Evolutionary conservation across 1,140 invertebrate species (phyloP), one percentile per base, ranked within the genome.

Genomic region (Mactra quadrangularis): DNA sequence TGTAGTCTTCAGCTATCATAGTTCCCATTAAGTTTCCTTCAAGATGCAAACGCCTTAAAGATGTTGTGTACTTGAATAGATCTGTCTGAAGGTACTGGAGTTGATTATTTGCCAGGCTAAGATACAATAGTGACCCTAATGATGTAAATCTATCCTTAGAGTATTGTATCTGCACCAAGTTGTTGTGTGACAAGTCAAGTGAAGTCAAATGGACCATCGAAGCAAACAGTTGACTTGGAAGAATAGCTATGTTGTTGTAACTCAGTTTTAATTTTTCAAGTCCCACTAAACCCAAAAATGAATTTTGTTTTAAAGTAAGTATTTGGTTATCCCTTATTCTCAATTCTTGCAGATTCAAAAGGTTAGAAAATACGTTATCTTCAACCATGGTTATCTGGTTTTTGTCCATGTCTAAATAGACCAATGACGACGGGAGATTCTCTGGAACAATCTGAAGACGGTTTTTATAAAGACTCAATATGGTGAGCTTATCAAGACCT

Each of bases 131-230:
- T 3, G 86, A 82, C 0, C 60, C 59, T 70, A 87, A 55, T 9
- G 71, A 55, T 1, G 71, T 50, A 50, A 90, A 86, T 7, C 81
- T 35, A 2, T 68, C 75, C n/a, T 59, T 38, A 33, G 76, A 62
- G 13, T 68, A 19, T 38, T 84, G 83, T 62, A 87, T 83, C 35
- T 31, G 45, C 38, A 79, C 71, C 6, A 89, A 45, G 62, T 86
- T 87, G 82, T 90, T 90, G 19, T 86, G 87, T 55, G 87, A 86
- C 9, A 90, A 60, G 17, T 85, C 79, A 0, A 90, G 64, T 13
- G 86, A 87, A 17, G 59, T 38, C 6, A 90, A 84, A 19, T 76
- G 60, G 15, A 62, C 50, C 1, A 90, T 83, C 2, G 86, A 72
- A 22, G 15, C 33, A 47, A 89, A 89, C 13, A 88, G 29, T n/a